Evolutionary conservation across 2,797 vertebrate species (phyloP).

Genomic region (Sciaenops ocellatus): DNA sequence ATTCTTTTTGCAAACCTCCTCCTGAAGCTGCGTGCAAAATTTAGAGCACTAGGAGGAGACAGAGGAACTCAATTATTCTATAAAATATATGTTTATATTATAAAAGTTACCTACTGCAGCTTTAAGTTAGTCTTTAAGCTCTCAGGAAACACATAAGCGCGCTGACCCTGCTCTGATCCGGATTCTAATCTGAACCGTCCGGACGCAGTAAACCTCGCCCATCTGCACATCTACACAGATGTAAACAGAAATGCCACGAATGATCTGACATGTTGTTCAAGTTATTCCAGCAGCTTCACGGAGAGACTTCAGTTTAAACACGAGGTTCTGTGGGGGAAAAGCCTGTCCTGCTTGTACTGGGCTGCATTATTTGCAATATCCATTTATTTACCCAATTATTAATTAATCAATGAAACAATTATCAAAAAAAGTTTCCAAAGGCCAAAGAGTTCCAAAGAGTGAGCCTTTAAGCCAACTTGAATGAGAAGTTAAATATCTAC

Average conservation of each 20-base stretch:
- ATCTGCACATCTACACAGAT: constrained; percentile 4
- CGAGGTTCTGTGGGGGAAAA: not conserved
- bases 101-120: too few species aligned
- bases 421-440: not conserved
- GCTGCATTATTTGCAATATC: not conserved
- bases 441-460: not conserved
- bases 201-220: not conserved
- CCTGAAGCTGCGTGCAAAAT: not conserved
- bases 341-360: not conserved
- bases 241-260: not conserved
- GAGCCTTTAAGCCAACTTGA: not conserved
- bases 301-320: not conserved
- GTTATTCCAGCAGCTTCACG: not conserved
- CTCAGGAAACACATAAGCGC: not conserved
- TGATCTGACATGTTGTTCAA: not conserved
- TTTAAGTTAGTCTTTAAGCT: not conserved
- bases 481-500: not conserved
- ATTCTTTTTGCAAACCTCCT: too few species aligned
- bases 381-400: too few species aligned
- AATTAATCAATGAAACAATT: too few species aligned
- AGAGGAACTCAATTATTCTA: too few species aligned
- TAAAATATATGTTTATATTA: too few species aligned
- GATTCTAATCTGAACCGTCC: not conserved
- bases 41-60: too few species aligned
- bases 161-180: constrained; percentile 1